Percentiles rank a stretch among this genome's conserved stretches.
phyloP scores from a whole-genome alignment of 2,113 vertebrate genomes.

The Falcunculus frontatus region DNA sequence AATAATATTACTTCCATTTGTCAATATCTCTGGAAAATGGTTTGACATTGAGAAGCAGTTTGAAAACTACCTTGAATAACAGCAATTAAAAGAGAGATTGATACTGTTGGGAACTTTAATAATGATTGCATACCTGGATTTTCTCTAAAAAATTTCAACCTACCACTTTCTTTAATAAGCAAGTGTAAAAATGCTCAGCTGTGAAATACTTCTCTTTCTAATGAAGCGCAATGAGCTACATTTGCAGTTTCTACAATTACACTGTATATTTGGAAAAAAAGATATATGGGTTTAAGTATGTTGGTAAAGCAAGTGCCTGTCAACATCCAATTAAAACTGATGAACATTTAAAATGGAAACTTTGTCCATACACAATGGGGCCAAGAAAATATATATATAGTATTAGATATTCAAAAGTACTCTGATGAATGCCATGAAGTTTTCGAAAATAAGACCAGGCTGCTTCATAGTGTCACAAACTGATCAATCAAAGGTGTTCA shows the following conservation, averaged over 20 bases:
- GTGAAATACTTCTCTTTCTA: slow-evolving; percentile 51
- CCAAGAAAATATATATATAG: neutral
- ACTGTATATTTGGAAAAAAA: neutral
- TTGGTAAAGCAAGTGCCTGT: neutral
- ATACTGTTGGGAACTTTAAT: slow-evolving; percentile 53
- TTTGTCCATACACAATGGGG: neutral
- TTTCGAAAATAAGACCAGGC: neutral
- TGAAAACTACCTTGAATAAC: slow-evolving; percentile 50
- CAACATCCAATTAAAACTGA: neutral
- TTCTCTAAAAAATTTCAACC: slow-evolving; percentile 67
- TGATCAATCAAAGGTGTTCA: neutral
- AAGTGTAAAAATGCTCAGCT: slow-evolving; percentile 47
- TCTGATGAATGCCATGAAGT: neutral
- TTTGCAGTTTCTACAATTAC: slow-evolving; percentile 61
- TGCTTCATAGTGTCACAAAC: neutral
- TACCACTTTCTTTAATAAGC: slow-evolving; percentile 35
- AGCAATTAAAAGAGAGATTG: slow-evolving; percentile 44
- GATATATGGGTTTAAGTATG: neutral
- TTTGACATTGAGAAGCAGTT: slow-evolving; percentile 53
- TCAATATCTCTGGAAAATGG: slow-evolving; percentile 58
- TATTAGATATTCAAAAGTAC: neutral
- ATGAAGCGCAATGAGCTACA: slow-evolving; percentile 39
- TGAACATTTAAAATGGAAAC: neutral
- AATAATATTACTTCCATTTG: slow-evolving; percentile 64
- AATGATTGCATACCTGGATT: slow-evolving; percentile 49